Evolutionary conservation across 2,888 invertebrate genomes (phyloP), one percentile per base, ranked within the genome.

Genomic region (Zaprionus lineosus): DNA sequence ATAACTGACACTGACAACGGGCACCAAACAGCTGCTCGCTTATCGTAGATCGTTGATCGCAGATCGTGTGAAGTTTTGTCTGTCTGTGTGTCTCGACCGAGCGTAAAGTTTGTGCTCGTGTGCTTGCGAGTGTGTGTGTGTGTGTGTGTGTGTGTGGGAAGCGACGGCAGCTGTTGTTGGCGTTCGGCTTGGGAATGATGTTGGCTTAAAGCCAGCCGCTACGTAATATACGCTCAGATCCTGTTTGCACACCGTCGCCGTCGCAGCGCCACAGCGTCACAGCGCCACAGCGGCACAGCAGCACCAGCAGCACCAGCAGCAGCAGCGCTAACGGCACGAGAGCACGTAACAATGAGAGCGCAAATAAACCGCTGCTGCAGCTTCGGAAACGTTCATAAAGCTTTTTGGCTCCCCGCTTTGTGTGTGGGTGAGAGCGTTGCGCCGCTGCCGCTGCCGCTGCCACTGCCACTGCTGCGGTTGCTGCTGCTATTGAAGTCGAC

Each of bases 161-260:
- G 53, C 52, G 46, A 36, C 59, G 61, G 62, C 65, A 63, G 60
- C 68, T 68, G 66, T 67, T 65, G 77, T 70, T 72, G 81, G 73
- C 83, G 79, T 70, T 74, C 81, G 72, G 70, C 75, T 81, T 73
- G 71, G 73, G 71, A 86, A 86, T 87, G 87, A 86, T 86, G 87
- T 86, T 87, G 87, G 87, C 87, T 87, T 81, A 86, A 87, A 87
- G 86, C 85, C 72, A 73, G 70, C 64, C 76, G 78, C 87, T 78
- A 86, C 83, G 86, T 87, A 86, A 86, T 86, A 86, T 86, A 86
- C 84, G 70, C 83, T 79, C 84, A 76, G 86, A 87, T 86, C 87
- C 87, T 86, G 87, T 86, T 87, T 87, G 76, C 84, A 85, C 73
- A 83, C 82, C 47, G 82, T 59, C 74, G 39, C 19, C 75, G 69